phyloP scores from a whole-genome alignment of 92 coral and sea anemone genomes.

The Virgularia gustaviana region DNA sequence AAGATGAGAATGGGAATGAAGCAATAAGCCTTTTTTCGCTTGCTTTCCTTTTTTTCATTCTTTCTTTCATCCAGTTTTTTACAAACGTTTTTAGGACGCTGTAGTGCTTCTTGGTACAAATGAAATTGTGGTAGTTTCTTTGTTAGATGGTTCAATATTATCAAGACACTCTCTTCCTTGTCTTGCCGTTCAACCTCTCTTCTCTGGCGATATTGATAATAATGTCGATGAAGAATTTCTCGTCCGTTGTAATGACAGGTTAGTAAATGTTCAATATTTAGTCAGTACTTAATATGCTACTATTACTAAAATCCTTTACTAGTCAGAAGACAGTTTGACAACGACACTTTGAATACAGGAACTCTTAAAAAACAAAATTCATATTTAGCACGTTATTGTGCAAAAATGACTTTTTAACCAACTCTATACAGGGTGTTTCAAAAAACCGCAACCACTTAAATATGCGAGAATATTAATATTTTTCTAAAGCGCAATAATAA shows the following conservation, averaged over 20 bases:
- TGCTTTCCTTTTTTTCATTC: not conserved
- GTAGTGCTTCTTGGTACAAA: slow-evolving; percentile 68
- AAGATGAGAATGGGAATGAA: not conserved
- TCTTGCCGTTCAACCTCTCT: slow-evolving; percentile 67
- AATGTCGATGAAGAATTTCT: slow-evolving; percentile 80
- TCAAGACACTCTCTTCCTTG: slow-evolving; percentile 88
- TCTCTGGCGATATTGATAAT: slow-evolving; percentile 86
- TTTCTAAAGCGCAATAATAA: no score
- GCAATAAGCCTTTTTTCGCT: not conserved
- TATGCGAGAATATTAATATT: no score
- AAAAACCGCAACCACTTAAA: no score
- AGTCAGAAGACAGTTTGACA: no score
- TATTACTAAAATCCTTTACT: not conserved
- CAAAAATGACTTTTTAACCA: no score
- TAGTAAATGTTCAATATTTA: not conserved
- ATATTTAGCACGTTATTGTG: no score
- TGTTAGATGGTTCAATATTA: slow-evolving; percentile 70
- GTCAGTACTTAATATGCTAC: not conserved
- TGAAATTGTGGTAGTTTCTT: slow-evolving; percentile 58
- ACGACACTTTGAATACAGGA: no score
- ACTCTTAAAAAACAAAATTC: no score
- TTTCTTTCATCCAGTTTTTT: no score
- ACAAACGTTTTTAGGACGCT: slow-evolving; percentile 69
- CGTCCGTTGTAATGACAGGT: slow-evolving; percentile 79
- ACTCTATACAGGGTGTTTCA: no score